Evolutionary conservation across 2,113 vertebrate genomes (phyloP), one percentile per base, ranked within the genome.

Genomic region (Psilopogon haemacephalus): DNA sequence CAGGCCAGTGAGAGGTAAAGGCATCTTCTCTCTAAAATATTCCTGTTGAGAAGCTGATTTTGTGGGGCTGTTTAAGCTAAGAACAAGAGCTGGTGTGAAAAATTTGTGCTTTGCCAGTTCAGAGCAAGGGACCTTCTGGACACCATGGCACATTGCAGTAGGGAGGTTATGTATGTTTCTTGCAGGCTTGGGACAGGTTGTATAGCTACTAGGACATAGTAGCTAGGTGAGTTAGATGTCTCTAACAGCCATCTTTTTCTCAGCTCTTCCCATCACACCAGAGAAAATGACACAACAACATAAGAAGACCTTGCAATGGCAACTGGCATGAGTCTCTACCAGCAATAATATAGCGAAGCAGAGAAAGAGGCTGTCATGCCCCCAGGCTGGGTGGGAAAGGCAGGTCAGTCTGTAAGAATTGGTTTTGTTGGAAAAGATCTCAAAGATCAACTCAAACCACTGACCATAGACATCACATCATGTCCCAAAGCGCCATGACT

Each of bases 41-140:
- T 65, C 38, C 46, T 26, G 1, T 27, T 42, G 12, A 8, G 16
- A 46, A 74, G 21, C 11, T 75, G 42, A 46, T 62, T 59, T 52
- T 71, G 21, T 73, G n/a, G 24, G 16, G 9, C n/a, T 84, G 10
- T 60, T 89, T 32, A 70, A 87, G 40, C 16, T 26, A 59, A 2
- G 10, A 65, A 17, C 26, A 73, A 33, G 33, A 83, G 11, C 8
- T 50, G n/a, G 6, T 28, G 9, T 84, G 73, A 65, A 82, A 75
- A 79, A 38, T 6, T 5, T 65, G 3, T 82, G 18, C 35, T 72
- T 77, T 33, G 71, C 6, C 28, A 58, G 5, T n/a, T 42, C 17
- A 52, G 42, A 46, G 9, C 1, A 1, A 28, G 8, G 0, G 1
- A 4, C 17, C 15, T 63, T 59, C 52, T 77, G 37, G 6, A 46